Conservation (phyloP, 1,140 invertebrate genomes). For the Drosophila rhopaloa region DNA sequence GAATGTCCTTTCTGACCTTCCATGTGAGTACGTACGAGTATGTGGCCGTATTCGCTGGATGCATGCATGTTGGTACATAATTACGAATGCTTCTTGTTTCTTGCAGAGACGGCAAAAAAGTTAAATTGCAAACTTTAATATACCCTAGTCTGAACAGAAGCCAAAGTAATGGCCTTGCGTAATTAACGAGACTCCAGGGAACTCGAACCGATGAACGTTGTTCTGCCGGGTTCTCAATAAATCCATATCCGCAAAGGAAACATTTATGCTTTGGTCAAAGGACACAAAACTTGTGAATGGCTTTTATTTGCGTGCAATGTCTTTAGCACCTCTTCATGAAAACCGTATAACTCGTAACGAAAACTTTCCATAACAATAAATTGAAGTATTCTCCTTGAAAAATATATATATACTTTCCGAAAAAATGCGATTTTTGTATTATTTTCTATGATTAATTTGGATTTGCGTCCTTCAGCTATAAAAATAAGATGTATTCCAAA, state of each 20-base stretch:
- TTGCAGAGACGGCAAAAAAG: conserved; percentile 59
- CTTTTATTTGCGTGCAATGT: background rate
- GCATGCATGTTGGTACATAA: conserved; percentile 46
- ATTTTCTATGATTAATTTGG: too few species aligned
- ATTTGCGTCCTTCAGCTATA: too few species aligned
- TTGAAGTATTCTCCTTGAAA: too few species aligned
- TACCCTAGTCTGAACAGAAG: conserved; percentile 34
- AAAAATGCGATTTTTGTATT: too few species aligned
- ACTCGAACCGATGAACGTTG: conserved; percentile 56
- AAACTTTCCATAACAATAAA: too few species aligned
- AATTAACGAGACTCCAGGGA: conserved; percentile 73
- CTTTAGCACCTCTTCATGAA: too few species aligned
- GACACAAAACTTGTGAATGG: background rate
- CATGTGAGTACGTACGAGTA: conserved; percentile 13
- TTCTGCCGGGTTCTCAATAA: conserved; percentile 26
- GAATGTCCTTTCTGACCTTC: conserved; percentile 46
- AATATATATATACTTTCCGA: too few species aligned
- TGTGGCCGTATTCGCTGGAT: conserved; percentile 39
- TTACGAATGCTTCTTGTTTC: conserved; percentile 61
- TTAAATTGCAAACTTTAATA: conserved; percentile 75
- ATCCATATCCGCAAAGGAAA: conserved; percentile 5
- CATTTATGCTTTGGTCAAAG: background rate
- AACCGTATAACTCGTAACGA: too few species aligned
- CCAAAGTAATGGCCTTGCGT: conserved; percentile 76
- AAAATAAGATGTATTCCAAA: too few species aligned